Percentiles rank a stretch among this genome's conserved stretches.
phyloP scores from a whole-genome alignment of 2,888 invertebrate species.

The Andrena fulva region DNA sequence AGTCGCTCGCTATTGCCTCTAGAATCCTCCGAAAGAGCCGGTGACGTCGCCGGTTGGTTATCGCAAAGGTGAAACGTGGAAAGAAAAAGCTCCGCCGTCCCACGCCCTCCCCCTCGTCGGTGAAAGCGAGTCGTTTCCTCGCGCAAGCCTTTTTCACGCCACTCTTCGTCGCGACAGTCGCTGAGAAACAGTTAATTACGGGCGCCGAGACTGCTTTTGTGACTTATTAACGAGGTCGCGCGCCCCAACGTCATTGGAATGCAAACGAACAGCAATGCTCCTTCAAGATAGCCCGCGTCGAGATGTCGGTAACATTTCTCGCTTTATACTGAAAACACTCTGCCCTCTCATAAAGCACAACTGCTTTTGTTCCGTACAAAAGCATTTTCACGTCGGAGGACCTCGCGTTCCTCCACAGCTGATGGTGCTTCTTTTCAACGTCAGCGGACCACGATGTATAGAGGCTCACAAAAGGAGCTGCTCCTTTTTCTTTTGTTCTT shows the following conservation, averaged over 20 bases:
- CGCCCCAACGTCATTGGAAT: constrained; percentile 16
- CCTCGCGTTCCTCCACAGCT: constrained; percentile 15
- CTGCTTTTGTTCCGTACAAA: constrained; percentile 39
- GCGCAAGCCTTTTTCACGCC: neutral
- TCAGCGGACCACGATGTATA: neutral
- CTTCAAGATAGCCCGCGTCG: constrained; percentile 11
- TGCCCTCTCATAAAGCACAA: constrained; percentile 20
- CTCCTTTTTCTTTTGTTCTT: neutral
- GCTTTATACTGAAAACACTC: constrained; percentile 34
- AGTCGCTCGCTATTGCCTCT: constrained; percentile 46
- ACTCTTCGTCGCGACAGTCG: constrained; percentile 5
- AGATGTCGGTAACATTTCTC: constrained; percentile 21
- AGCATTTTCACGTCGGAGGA: constrained; percentile 29
- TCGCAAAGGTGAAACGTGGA: constrained; percentile 21
- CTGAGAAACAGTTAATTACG: constrained; percentile 44
- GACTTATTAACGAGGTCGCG: constrained; percentile 28
- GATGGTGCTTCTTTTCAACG: constrained; percentile 28
- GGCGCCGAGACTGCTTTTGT: constrained; percentile 28
- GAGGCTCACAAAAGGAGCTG: constrained; percentile 9
- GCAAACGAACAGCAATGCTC: constrained; percentile 37
- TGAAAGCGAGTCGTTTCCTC: constrained; percentile 32
- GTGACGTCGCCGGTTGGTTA: constrained; percentile 59
- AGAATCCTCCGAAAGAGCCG: constrained; percentile 26
- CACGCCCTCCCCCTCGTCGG: neutral
- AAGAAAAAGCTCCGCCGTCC: constrained; percentile 1